Conservation (phyloP, 2,113 vertebrate genomes). For the Eupsittula cactorum region DNA sequence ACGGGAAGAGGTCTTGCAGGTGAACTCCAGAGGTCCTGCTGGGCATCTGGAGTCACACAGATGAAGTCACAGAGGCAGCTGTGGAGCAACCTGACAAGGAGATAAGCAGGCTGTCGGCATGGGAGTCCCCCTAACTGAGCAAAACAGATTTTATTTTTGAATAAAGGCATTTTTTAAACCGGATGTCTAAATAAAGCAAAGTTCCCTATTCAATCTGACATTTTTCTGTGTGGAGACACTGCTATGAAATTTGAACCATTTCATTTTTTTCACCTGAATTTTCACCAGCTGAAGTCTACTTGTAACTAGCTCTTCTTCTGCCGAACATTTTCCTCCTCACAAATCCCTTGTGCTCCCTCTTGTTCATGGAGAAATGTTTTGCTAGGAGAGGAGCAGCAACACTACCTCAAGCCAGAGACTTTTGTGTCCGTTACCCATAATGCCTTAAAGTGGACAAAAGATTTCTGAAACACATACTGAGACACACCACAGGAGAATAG, state of each 20-base stretch:
- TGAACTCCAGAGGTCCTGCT: not conserved
- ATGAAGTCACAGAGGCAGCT: not conserved
- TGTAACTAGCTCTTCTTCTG: not conserved
- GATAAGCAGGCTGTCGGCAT: not conserved
- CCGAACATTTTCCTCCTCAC: not conserved
- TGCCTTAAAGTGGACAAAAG: constrained; percentile 63
- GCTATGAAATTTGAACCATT: not conserved
- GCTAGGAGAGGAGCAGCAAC: not conserved
- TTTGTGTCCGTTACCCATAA: constrained; percentile 53
- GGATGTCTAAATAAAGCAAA: not conserved
- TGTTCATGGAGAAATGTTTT: not conserved
- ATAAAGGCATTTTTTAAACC: not conserved
- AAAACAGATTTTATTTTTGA: not conserved
- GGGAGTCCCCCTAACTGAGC: not conserved
- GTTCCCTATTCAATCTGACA: not conserved
- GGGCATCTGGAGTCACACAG: not conserved
- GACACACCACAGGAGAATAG: constrained; percentile 28
- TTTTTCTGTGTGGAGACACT: not conserved
- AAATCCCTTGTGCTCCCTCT: not conserved
- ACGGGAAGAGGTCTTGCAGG: not conserved
- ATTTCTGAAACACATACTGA: constrained; percentile 57
- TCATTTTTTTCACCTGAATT: not conserved
- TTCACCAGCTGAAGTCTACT: constrained; percentile 11
- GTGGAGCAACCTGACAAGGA: not conserved
- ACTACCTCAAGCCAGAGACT: constrained; percentile 33